Base-by-base conservation (phyloP, 2,113 vertebrate genomes). In the Himantopus leucocephalus region DNA sequence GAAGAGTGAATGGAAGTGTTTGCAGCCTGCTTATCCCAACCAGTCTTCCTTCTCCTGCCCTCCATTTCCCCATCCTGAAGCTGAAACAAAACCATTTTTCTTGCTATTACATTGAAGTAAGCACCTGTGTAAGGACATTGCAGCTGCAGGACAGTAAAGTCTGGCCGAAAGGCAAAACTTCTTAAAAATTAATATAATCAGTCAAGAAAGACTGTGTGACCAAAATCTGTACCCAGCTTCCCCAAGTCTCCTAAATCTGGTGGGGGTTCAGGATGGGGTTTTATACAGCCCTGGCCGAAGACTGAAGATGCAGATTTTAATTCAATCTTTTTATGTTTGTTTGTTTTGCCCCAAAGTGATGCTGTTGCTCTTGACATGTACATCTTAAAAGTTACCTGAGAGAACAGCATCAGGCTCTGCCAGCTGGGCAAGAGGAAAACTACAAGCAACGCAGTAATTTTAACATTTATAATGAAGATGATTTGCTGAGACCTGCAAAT, bases 341-440 rank as follows among this genome's bases (percentile, higher is more conserved):
- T 81, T 86, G 14, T 12, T 92, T 80, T 53, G 11, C 12, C 58
- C n/a, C 18, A 18, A 75, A 66, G 17, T 21, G 35, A 8, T 76
- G 37, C 3, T 29, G 29, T 20, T 35, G 53, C 26, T 73, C 48
- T 35, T 53, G 85, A 48, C 12, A 9, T 0, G 0, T 11, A 47
- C 29, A 19, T 47, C 55, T 67, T 71, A 27, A 81, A 95, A 89
- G 47, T 63, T 64, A 84, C 84, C 56, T 76, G 62, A 20, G 48
- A 83, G 88, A 92, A 45, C 4, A 68, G 23, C 34, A 26, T 55
- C 16, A 16, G 37, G 56, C 34, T 24, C 58, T 47, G 47, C 47
- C 90, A 94, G 70, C 85, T 82, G 60, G 76, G 56, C 56, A 67
- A 67, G 78, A 64, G 20, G 34, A 80, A 87, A 92, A 55, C 60